Percentiles rank a stretch among this genome's conserved stretches.
phyloP scores from a whole-genome alignment of 2,113 vertebrate genomes.

The Otis tarda region DNA sequence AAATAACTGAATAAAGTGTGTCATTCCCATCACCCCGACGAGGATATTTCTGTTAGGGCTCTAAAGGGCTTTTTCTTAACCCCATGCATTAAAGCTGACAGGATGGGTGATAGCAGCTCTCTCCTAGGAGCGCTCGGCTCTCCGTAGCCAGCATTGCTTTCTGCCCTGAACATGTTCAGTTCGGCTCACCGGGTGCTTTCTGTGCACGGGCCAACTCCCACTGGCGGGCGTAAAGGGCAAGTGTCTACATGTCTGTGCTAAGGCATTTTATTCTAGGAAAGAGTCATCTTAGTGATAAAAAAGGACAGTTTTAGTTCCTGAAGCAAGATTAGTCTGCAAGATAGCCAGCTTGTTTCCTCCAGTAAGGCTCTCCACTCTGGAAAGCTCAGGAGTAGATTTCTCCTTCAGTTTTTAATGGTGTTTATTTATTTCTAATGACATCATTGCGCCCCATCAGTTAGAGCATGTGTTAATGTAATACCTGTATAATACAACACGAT shows the following conservation, averaged over 20 bases:
- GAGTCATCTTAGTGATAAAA: not conserved
- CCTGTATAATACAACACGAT: not conserved
- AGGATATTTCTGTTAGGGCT: not conserved
- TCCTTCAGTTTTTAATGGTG: not conserved
- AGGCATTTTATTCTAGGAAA: not conserved
- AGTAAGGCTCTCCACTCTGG: not conserved
- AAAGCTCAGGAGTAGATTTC: not conserved
- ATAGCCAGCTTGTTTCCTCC: not conserved
- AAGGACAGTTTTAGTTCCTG: not conserved
- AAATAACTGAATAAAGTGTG: not conserved
- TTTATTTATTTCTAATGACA: conserved; percentile 18
- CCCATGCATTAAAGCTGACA: not conserved
- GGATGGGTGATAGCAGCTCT: not conserved
- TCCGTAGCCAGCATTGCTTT: not conserved
- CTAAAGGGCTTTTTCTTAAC: not conserved
- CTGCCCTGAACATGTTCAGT: not conserved
- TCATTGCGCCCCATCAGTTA: not conserved
- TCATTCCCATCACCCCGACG: not conserved
- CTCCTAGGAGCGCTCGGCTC: not conserved
- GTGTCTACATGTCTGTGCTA: not conserved
- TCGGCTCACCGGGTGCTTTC: not conserved
- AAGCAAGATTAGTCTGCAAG: not conserved
- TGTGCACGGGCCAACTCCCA: not conserved
- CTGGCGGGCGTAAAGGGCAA: not conserved
- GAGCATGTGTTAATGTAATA: not conserved